These are phyloP conservation scores for Muscicapa striata DNA, from an alignment of 2,797 vertebrate species.

Conservation along the genomic window DNA sequence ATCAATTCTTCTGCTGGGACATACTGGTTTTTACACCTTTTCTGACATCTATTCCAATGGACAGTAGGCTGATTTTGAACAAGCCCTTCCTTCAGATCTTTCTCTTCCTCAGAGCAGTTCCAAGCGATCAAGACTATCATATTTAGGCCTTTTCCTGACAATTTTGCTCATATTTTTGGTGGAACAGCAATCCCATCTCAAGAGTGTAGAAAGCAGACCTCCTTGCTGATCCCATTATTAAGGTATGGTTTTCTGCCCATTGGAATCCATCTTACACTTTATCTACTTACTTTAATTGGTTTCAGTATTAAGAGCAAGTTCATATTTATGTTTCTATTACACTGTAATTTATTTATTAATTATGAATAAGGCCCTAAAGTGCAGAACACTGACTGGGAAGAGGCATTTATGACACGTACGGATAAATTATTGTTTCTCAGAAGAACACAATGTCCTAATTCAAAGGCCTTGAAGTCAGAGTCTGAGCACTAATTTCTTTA, in stretches of 20 bases:
- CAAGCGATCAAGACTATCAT: not conserved
- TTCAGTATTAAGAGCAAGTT: not conserved
- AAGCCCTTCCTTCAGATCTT: rapidly evolving
- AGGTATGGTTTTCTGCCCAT: not conserved
- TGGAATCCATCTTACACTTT: not conserved
- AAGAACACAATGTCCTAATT: not conserved
- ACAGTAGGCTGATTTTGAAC: not conserved
- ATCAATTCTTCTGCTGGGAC: not conserved
- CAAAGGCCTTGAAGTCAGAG: not conserved
- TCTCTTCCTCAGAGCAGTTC: not conserved
- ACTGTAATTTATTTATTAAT: conserved; percentile 39
- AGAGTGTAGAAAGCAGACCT: not conserved
- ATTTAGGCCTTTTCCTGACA: not conserved
- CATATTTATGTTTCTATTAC: conserved; percentile 18
- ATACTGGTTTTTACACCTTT: not conserved
- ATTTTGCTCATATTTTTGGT: not conserved
- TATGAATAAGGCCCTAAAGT: conserved; percentile 9
- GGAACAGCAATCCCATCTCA: not conserved
- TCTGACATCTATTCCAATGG: not conserved
- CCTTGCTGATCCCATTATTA: not conserved
- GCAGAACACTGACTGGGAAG: not conserved
- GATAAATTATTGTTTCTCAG: not conserved
- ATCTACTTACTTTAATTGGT: not conserved
- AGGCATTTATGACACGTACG: not conserved
- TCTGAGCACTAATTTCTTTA: not conserved